Base-by-base conservation (phyloP, 1,140 invertebrate genomes). In the Anoplolepis gracilipes region DNA sequence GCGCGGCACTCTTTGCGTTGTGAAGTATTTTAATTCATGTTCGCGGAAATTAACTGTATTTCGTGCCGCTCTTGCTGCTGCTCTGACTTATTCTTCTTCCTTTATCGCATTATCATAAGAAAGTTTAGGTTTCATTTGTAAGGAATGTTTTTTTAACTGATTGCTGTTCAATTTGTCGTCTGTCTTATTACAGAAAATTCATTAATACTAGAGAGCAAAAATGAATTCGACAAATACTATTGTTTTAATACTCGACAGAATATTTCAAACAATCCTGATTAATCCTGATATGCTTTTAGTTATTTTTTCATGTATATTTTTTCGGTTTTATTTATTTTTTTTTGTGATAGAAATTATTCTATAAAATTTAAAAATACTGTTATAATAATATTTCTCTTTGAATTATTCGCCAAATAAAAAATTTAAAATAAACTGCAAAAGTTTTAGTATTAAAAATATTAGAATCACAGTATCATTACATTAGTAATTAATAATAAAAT, bases 1-100 rank as follows among this genome's bases (percentile, higher is more conserved):
- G 57, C 49, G 33, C 28, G 55, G 36, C 46, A 87, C 62, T n/a
- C n/a, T 89, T 87, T 84, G 76, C 78, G 64, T 49, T 67, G 39
- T 55, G 28, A 49, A 76, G 69, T 7, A 61, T 77, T 81, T 76
- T 85, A 64, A 59, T 69, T 76, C 10, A 64, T 28, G 25, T 59
- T 70, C 30, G 57, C 22, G 42, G n/a, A 55, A 85, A 75, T 88
- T 70, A 61, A 77, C 13, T 42, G 33, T 69, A 46, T 39, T 42
- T 77, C 55, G 42, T 10, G 25, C 30, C 33, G 55, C 55, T 65
- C 30, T 30, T 16, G 57, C 25, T 42, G 8, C n/a, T 55, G 22
- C 16, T 72, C 16, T 22, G 65, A 13, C 4, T 33, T 78, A 53
- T 69, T 28, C 25, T 8, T 0, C 46, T 79, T 59, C 22, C 28